Evolutionary conservation across 2,888 invertebrate species (phyloP), one percentile per base, ranked within the genome.

Genomic region (Ischnus inquisitorius): DNA sequence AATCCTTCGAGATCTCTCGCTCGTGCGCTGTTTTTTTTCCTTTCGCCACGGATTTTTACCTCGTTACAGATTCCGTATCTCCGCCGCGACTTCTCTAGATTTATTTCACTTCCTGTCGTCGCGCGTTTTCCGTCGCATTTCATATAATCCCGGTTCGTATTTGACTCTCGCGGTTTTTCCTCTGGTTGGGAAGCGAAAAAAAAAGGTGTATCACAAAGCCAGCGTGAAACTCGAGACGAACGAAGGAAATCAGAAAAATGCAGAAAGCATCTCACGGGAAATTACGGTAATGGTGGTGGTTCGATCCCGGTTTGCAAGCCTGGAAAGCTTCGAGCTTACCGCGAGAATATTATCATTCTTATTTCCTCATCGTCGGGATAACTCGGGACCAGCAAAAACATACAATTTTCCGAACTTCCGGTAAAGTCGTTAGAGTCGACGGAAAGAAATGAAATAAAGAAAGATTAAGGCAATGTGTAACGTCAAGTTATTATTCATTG

Each of bases 261-360:
- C 90, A 86, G 88, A 68, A 41, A 60, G 88, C 88, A 90, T 92
- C 92, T 91, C 92, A 85, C 88, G 92, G 92, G 92, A 92, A 92
- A 92, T 92, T 92, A 92, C 90, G 89, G 92, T 92, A 92, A 92
- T 91, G 92, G 92, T 90, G 69, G 89, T 87, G 88, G 90, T 90
- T 91, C 90, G 90, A 91, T 92, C 87, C 89, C 89, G 87, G 75
- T 60, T 81, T 68, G 65, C 67, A 67, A 54, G 64, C 46, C 8
- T 54, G 8, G 83, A 74, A 77, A 84, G 78, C 19, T 69, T 60
- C 25, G 16, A 8, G 16, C 10, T 28, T 41, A 46, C 12, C 71
- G 57, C 54, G 57, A 57, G 76, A 84, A 86, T 84, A 82, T 78
- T 68, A 81, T 83, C 81, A 82, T 64, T 48, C 48, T 68, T 41